Base-by-base conservation (phyloP, 2,888 invertebrate species). In the Pheosia tremula region DNA sequence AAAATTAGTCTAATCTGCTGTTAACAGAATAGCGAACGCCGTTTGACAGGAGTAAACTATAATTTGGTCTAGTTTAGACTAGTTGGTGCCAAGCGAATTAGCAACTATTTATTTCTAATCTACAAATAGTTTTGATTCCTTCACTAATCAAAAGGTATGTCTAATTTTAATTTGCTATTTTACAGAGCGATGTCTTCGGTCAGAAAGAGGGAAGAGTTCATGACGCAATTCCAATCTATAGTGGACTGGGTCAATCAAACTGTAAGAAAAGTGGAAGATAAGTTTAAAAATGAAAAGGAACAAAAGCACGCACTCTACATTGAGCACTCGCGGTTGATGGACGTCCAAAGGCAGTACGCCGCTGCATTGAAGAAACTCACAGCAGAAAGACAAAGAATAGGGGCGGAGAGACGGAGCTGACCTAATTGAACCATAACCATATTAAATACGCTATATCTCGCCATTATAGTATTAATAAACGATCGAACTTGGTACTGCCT, bases 201-300 rank as follows among this genome's bases (percentile, higher is more conserved):
- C 5, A 95, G 96, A 69, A 96, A 97, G 39, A 96, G 97, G 75
- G 98, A 98, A 79, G 97, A 98, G 82, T 99, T 99, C 85, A 95
- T 98, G 81, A 95, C 96, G 63, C 98, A 99, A 86, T 97, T 99
- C 80, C 97, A 98, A 83, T 95, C 96, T 13, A 98, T 98, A 80
- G 97, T 98, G 3, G 97, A 97, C 43, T 97, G 98, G 77, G 97
- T 99, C n/a, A 96, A 97, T 81, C 97, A 96, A 80, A 98, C 97
- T 49, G 97, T 97, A 78, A 92, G 94, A 47, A 98, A 97, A 91
- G 97, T 97, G 61, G 94, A 94, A 58, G 90, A 90, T 56, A 95
- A 95, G 78, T 94, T 89, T 66, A 84, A 80, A 64, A 80, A 75
- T 3, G 93, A 93, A 68, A 91, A 89, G 65, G 88, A 88, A 59